Conservation (phyloP, 2,888 invertebrate genomes). For the Dasypogon diadema region DNA sequence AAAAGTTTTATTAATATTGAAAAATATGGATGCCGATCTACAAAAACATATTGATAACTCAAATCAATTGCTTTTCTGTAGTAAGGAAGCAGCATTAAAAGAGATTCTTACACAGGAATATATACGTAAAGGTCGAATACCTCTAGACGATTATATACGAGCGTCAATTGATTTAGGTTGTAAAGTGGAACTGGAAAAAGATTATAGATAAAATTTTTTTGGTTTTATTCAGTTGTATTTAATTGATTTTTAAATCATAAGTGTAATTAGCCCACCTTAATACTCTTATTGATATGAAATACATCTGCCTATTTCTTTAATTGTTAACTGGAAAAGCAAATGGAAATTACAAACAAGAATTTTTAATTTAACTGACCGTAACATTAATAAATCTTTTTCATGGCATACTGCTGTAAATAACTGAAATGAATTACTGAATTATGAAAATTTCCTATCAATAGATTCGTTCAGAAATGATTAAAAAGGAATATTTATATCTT, state of each 20-base stretch:
- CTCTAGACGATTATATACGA: slow-evolving; percentile 53
- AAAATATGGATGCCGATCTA: slow-evolving; percentile 58
- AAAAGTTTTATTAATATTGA: slow-evolving; percentile 70
- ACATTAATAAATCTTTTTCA: no score
- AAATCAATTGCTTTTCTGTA: slow-evolving; percentile 52
- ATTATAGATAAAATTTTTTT: neutral
- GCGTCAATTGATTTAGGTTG: slow-evolving; percentile 53
- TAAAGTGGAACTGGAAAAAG: slow-evolving; percentile 39
- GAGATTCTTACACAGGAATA: slow-evolving; percentile 55
- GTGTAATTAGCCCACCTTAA: slow-evolving; percentile 27
- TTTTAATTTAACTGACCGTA: no score
- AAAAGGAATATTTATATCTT: no score
- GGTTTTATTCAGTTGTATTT: no score
- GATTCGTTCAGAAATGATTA: no score
- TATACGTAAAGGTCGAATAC: slow-evolving; percentile 53
- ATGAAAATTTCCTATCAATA: no score
- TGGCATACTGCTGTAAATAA: no score
- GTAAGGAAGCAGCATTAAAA: slow-evolving; percentile 53
- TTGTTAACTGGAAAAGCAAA: no score
- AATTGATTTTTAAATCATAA: slow-evolving; percentile 3
- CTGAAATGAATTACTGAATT: no score
- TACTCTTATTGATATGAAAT: no score
- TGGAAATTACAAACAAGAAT: no score
- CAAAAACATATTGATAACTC: slow-evolving; percentile 53
- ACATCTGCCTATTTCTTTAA: no score